Percentiles rank a stretch among this genome's conserved stretches.
These are phyloP conservation scores for Drosophila nigricruria DNA, from an alignment of 2,888 invertebrate genomes.

Conservation along the genomic window DNA sequence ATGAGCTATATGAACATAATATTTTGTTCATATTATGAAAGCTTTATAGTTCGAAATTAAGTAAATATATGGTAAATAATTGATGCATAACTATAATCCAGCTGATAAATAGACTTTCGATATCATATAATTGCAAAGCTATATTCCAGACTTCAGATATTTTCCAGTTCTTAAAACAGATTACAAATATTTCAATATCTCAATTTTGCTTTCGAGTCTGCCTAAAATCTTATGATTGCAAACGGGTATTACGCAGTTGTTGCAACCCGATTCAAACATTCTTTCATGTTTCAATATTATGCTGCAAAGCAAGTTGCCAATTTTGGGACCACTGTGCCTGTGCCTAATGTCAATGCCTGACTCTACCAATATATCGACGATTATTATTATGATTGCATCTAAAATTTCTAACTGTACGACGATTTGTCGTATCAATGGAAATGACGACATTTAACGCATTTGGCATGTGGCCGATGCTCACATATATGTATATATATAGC, in stretches of 20 bases:
- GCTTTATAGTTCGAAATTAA: no score
- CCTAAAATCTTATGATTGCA: neutral
- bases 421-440: conserved; percentile 58
- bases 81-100: no score
- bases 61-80: no score
- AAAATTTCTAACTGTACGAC: conserved; percentile 65
- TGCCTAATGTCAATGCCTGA: conserved; percentile 12
- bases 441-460: conserved; percentile 55
- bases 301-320: neutral
- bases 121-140: no score
- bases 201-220: neutral
- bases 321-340: conserved; percentile 42
- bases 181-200: neutral
- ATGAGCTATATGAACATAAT: no score
- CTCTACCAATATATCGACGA: conserved; percentile 26
- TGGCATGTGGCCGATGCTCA: conserved; percentile 43
- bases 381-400: conserved; percentile 42
- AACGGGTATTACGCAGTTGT: neutral
- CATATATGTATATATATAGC: conserved; percentile 1
- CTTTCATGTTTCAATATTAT: no score
- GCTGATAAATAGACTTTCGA: no score
- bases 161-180: neutral
- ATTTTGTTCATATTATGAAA: no score
- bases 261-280: neutral
- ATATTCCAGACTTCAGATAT: no score